Percentiles rank a stretch among this genome's conserved stretches.
phyloP scores from a whole-genome alignment of 2,888 invertebrate genomes.

The Lepidochitona cinerea region DNA sequence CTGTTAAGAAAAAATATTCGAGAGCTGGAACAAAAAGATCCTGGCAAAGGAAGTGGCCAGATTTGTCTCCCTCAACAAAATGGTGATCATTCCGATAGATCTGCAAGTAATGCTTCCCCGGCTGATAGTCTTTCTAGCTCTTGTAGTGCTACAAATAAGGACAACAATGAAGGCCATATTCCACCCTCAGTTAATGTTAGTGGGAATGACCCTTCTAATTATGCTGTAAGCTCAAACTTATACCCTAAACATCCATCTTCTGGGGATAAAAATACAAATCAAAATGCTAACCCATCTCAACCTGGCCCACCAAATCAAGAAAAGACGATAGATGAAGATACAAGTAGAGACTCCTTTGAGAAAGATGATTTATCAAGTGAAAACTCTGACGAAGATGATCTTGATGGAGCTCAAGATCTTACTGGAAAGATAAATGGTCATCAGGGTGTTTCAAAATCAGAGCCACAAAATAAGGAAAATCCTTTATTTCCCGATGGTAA shows the following conservation, averaged over 20 bases:
- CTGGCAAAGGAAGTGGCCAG: too few species aligned
- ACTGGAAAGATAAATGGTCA: too few species aligned
- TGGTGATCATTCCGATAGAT: neutral
- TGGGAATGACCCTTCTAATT: neutral
- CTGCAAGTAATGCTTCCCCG: neutral
- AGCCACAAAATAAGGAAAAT: too few species aligned
- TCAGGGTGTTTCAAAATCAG: too few species aligned
- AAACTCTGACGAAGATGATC: neutral
- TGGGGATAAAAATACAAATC: neutral
- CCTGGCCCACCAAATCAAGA: neutral
- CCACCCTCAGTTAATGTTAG: too few species aligned
- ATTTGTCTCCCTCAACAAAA: too few species aligned
- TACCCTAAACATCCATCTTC: neutral
- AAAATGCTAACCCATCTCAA: neutral
- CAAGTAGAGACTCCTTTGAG: neutral
- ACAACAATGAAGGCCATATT: neutral
- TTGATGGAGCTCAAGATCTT: neutral
- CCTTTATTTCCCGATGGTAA: neutral
- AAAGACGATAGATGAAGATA: neutral
- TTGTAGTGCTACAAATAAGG: neutral
- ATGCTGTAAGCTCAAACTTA: neutral
- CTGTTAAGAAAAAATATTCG: neutral
- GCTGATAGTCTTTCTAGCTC: neutral
- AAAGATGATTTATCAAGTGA: neutral
- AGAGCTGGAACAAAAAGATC: conserved; percentile 1